A percentile compares a stretch with the other conserved stretches of the same genome.
phyloP scores from a whole-genome alignment of 2,888 invertebrate genomes.

The Hipparchia sbordonii region DNA sequence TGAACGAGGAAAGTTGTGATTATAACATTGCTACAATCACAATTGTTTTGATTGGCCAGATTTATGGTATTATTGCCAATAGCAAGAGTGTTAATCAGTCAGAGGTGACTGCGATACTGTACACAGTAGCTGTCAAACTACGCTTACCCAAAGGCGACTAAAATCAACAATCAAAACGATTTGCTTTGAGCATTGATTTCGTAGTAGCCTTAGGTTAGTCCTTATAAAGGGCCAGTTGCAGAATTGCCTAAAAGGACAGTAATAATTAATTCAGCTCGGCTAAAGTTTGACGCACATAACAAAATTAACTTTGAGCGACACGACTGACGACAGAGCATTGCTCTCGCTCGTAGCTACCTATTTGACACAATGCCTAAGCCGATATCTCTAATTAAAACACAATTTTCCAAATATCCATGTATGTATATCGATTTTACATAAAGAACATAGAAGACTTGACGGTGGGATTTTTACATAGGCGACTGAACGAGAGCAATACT shows the following conservation, averaged over 20 bases:
- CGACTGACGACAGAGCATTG: conserved; percentile 29
- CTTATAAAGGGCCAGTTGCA: too few species aligned
- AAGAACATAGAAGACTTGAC: neutral
- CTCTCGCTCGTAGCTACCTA: conserved; percentile 32
- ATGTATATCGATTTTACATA: too few species aligned
- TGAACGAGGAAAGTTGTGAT: too few species aligned
- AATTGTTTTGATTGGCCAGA: neutral
- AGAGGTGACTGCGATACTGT: too few species aligned
- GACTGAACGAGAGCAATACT: conserved; percentile 71
- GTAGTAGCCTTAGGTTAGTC: too few species aligned
- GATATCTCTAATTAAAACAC: conserved; percentile 50
- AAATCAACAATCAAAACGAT: too few species aligned
- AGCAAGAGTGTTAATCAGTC: neutral
- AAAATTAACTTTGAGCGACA: conserved; percentile 7
- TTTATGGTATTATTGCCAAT: neutral
- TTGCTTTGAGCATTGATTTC: too few species aligned
- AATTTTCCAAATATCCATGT: neutral
- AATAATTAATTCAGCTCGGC: neutral
- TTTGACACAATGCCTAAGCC: conserved; percentile 71
- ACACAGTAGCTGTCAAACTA: too few species aligned
- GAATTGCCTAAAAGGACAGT: too few species aligned
- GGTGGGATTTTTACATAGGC: neutral
- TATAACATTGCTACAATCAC: neutral
- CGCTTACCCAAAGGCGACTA: too few species aligned
- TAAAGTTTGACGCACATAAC: conserved; percentile 1